A percentile compares a stretch with the other conserved stretches of the same genome.
These are phyloP conservation scores for Oreochromis grahami DNA, from an alignment of 2,797 vertebrate genomes.

Conservation along the genomic window DNA sequence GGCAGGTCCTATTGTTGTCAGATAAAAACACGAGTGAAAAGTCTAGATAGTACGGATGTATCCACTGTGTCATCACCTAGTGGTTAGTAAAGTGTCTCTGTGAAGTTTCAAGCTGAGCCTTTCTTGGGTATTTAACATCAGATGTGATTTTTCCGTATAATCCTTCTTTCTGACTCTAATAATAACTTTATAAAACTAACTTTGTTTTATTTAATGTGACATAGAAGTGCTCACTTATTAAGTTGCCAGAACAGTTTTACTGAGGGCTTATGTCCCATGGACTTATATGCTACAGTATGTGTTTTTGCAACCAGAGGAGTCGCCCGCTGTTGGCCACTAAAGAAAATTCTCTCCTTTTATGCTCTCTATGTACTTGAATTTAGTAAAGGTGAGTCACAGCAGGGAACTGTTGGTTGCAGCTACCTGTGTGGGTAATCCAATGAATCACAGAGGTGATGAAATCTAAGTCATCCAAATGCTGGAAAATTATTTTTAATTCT, in stretches of 20 bases:
- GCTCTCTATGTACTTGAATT: neutral
- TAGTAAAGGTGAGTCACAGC: neutral
- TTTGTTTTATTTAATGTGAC: neutral
- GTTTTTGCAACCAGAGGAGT: rapidly evolving
- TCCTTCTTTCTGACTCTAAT: neutral
- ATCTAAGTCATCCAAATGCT: neutral
- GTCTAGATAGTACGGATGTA: neutral
- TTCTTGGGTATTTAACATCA: neutral
- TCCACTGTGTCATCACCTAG: no score
- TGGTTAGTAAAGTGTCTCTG: neutral
- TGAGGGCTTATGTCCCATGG: neutral
- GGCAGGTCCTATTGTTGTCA: neutral
- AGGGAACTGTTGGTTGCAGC: neutral
- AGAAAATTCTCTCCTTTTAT: neutral
- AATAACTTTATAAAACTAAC: neutral
- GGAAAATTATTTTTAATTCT: neutral
- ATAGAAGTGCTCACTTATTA: neutral
- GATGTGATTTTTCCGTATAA: neutral
- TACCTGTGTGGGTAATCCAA: neutral
- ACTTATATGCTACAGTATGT: neutral
- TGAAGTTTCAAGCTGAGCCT: neutral
- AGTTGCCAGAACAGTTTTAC: neutral
- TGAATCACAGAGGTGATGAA: neutral
- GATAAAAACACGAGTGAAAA: neutral
- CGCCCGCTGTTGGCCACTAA: neutral